These are phyloP conservation scores for Drosophila athabasca DNA, from an alignment of 1,140 invertebrate species.

Conservation along the genomic window DNA sequence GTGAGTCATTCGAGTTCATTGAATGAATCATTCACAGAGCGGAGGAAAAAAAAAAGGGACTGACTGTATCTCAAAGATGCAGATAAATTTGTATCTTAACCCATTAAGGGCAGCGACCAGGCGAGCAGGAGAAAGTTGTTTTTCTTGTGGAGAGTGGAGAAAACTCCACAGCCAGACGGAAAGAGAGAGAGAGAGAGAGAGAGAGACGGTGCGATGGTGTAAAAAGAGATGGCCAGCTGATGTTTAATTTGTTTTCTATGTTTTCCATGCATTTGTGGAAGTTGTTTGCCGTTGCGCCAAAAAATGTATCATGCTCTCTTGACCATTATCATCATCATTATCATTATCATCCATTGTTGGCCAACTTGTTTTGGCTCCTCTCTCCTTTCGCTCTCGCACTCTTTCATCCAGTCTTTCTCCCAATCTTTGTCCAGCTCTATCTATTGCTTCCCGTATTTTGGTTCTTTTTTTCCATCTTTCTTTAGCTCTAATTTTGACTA, in stretches of 20 bases:
- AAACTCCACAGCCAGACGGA: neutral
- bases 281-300: conserved; percentile 30
- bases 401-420: too few species aligned
- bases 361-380: conserved; percentile 37
- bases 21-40: conserved; percentile 24
- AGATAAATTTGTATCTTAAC: conserved; percentile 38
- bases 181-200: conserved; percentile 5
- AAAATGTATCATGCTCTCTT: conserved; percentile 41
- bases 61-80: conserved; percentile 7
- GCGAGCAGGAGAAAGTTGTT: conserved; percentile 48
- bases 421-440: too few species aligned
- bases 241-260: conserved; percentile 58
- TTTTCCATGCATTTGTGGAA: conserved; percentile 37
- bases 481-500: too few species aligned
- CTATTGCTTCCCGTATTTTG: too few species aligned
- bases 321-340: conserved; percentile 16
- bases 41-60: neutral
- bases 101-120: conserved; percentile 40
- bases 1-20: conserved; percentile 35
- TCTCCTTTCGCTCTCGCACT: too few species aligned
- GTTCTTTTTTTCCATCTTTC: too few species aligned
- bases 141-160: conserved; percentile 7
- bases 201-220: conserved; percentile 16
- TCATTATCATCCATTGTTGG: conserved; percentile 31
- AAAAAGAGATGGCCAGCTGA: conserved; percentile 16